These are phyloP conservation scores for Drosophila quadrilineata DNA, from an alignment of 1,140 invertebrate genomes.

Conservation along the genomic window DNA sequence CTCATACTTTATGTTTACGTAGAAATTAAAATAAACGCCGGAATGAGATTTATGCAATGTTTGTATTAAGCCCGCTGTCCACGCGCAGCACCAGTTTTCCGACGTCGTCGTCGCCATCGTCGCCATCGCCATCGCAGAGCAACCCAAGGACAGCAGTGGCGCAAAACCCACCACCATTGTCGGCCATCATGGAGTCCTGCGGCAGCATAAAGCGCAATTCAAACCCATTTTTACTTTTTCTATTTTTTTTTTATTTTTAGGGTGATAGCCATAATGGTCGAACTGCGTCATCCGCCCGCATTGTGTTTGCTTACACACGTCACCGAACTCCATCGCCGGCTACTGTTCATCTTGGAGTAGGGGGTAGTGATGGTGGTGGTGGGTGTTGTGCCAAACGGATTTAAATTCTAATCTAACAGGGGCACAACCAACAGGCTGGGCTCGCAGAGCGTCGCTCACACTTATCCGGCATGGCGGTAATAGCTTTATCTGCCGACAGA, in stretches of 20 bases:
- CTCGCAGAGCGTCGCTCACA: slow-evolving; percentile 31
- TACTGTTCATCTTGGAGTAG: slow-evolving; percentile 4
- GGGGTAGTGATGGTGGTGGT: slow-evolving; percentile 9
- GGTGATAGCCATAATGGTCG: slow-evolving; percentile 70
- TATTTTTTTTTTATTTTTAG: no score
- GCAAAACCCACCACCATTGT: slow-evolving; percentile 47
- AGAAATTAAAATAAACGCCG: slow-evolving; percentile 79
- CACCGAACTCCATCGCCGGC: slow-evolving; percentile 16
- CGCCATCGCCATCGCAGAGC: slow-evolving; percentile 25
- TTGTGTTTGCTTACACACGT: slow-evolving; percentile 47
- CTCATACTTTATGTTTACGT: slow-evolving; percentile 76
- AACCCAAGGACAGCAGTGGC: slow-evolving; percentile 13
- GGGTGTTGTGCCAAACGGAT: slow-evolving; percentile 47
- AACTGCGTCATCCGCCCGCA: slow-evolving; percentile 27
- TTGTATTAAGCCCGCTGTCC: slow-evolving; percentile 77
- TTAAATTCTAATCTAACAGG: slow-evolving; percentile 76
- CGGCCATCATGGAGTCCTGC: slow-evolving; percentile 26
- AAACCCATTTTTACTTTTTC: no score
- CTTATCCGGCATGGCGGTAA: slow-evolving; percentile 75
- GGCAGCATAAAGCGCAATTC: slow-evolving; percentile 45
- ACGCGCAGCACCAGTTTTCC: slow-evolving; percentile 29
- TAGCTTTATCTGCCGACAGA: slow-evolving; percentile 78
- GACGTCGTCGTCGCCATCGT: no score
- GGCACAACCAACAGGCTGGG: slow-evolving; percentile 27
- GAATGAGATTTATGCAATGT: slow-evolving; percentile 76